A percentile compares a stretch with the other conserved stretches of the same genome.
These are phyloP conservation scores for Agonopterix arenella DNA, from an alignment of 2,888 invertebrate genomes.

Conservation along the genomic window DNA sequence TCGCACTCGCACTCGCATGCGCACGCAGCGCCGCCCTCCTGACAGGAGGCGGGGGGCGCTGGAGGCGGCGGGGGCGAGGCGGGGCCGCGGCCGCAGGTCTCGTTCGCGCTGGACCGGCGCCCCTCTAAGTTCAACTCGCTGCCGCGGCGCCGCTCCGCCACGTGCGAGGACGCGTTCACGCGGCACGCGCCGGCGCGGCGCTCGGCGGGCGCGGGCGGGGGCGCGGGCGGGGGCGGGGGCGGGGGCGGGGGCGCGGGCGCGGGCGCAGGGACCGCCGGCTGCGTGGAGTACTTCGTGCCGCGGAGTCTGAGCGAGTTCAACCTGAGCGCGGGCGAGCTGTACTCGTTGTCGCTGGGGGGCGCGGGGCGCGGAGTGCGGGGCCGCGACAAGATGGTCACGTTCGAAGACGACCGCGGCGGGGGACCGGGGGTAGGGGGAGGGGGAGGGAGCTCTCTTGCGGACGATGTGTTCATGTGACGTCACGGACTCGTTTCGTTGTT, in stretches of 20 bases:
- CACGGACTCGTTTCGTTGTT: constrained; percentile 20
- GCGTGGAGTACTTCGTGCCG: constrained; percentile 90
- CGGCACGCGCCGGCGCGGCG: constrained; percentile 81
- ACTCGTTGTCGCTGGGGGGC: constrained; percentile 29
- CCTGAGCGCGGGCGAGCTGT: constrained; percentile 73
- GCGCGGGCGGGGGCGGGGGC: constrained; percentile 62
- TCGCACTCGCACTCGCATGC: neutral
- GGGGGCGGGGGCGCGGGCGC: too few relatives aligned
- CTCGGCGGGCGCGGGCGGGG: constrained; percentile 69
- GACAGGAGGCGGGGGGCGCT: constrained; percentile 26
- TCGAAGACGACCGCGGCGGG: constrained; percentile 80
- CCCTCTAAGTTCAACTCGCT: constrained; percentile 75
- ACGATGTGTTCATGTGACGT: constrained; percentile 90
- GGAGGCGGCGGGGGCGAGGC: constrained; percentile 36
- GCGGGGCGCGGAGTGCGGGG: constrained; percentile 38
- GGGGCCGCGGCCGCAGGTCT: constrained; percentile 47
- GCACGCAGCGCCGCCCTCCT: constrained; percentile 6
- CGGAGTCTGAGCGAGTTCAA: constrained; percentile 91
- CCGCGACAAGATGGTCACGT: constrained; percentile 88
- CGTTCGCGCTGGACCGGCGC: constrained; percentile 49
- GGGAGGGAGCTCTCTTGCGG: constrained; percentile 76
- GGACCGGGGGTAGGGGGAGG: constrained; percentile 22
- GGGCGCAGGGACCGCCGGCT: constrained; percentile 75
- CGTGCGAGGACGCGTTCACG: constrained; percentile 73
- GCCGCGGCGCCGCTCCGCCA: constrained; percentile 64